A percentile compares a stretch with the other conserved stretches of the same genome.
These are phyloP conservation scores for Ranitomeya variabilis DNA, from an alignment of 2,113 vertebrate genomes.

Conservation along the genomic window DNA sequence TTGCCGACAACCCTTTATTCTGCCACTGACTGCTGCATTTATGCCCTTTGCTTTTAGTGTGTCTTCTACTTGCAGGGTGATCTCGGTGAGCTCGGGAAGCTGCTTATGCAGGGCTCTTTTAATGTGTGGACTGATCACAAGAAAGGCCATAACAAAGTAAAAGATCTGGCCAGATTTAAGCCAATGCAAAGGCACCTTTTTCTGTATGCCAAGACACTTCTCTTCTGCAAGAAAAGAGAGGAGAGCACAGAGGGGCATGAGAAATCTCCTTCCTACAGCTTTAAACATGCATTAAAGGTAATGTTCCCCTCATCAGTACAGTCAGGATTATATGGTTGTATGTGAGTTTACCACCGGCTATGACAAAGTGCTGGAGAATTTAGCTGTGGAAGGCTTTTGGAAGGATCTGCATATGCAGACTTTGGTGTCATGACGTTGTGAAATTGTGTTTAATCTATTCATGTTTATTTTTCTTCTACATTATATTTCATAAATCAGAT, in stretches of 20 bases:
- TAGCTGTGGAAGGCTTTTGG: background rate
- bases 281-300: slow-evolving; percentile 93
- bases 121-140: slow-evolving; percentile 93
- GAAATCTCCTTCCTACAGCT: slow-evolving; percentile 88
- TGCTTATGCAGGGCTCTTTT: slow-evolving; percentile 90
- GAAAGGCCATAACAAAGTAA: slow-evolving; percentile 91
- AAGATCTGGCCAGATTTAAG: slow-evolving; percentile 93
- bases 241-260: slow-evolving; percentile 85
- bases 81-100: slow-evolving; percentile 85
- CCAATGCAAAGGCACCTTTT: slow-evolving; percentile 95
- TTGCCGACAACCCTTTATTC: no score
- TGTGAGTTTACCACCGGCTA: no score
- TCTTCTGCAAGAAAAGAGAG: slow-evolving; percentile 94
- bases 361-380: no score
- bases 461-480: slow-evolving; percentile 50
- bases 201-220: slow-evolving; percentile 86
- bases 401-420: background rate
- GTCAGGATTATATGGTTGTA: background rate
- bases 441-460: background rate
- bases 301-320: slow-evolving; percentile 14
- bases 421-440: background rate
- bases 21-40: background rate
- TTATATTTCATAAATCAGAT: slow-evolving; percentile 69
- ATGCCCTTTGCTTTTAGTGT: background rate
- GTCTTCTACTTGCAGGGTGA: slow-evolving; percentile 74